Base-by-base conservation (phyloP, 2,113 vertebrate species). In the Cairina moschata region DNA sequence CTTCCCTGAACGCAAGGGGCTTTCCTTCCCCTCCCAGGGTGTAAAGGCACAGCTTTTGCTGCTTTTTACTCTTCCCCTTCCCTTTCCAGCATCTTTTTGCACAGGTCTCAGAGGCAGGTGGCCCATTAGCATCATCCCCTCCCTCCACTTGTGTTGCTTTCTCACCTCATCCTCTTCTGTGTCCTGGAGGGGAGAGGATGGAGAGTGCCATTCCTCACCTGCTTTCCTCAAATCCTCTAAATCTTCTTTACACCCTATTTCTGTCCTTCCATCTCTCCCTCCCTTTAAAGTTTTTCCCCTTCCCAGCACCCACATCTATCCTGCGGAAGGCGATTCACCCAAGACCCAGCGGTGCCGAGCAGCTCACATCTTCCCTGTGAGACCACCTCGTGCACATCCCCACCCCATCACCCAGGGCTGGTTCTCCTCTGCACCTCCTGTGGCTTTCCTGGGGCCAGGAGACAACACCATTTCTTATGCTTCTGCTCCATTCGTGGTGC, bases 291-390 rank as follows among this genome's bases (percentile, higher is more conserved):
- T 29, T 46, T 29, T 46, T 18, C n/a, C 32, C n/a, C 20, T 80
- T n/a, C 60, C 40, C 26, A 22, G 4, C 14, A 21, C 25, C 17
- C 20, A 3, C 34, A 46, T 9, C 25, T 68, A 10, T 40, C 56
- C n/a, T 56, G 72, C 16, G 42, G 46, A 84, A 84, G 32, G 16
- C 50, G 63, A 36, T 1, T 44, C 26, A 28, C 32, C 29, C 36
- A 60, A 60, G 25, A 62, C 85, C 31, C 63, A 58, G 40, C 1
- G 0, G 22, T 7, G 26, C 56, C 20, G 69, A 68, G 48, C 4
- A 0, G 21, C 55, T 76, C 63, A 14, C 16, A 4, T 32, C 63
- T n/a, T 82, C 54, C 11, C 2, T 0, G 25, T 17, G 22, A n/a
- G 28, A 66, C 65, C 50, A 77, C 4, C 42, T 44, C 7, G 8